Evolutionary conservation across 2,888 invertebrate species (phyloP), one percentile per base, ranked within the genome.

Genomic region (Cheilosia pagana): DNA sequence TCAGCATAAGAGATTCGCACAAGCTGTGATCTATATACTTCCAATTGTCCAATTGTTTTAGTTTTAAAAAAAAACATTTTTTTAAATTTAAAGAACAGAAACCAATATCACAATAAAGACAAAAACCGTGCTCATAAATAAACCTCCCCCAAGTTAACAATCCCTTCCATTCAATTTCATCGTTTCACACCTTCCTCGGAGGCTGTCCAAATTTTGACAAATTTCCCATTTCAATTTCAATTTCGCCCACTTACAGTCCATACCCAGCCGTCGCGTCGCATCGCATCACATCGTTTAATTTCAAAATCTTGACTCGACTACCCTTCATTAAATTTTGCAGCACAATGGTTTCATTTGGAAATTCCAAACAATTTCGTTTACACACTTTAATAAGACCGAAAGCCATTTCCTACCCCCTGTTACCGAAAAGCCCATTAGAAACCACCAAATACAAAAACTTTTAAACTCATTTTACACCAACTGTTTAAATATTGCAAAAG

Each of bases 401-500:
- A 60, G 8, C 39, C 35, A 43, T 8, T n/a, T 10, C 19, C 50
- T 16, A 59, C 39, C 28, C 41, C 6, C 48, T 3, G 19, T 21
- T 45, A 45, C 16, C 19, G 43, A 28, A 35, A 63, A 55, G 52
- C 67, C 65, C 72, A 78, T 81, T 67, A 85, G 75, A 76, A 85
- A 71, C 85, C 75, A 85, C 81, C 48, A 81, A 81, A 81, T 81
- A 79, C 65, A 71, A 45, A 81, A 85, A 85, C 81, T 85, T 85
- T 85, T 62, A 71, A 85, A 85, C 85, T 81, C 85, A 81, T 85
- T 85, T 76, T 76, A 81, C 75, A 70, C 81, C 81, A 85, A 85
- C 75, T 76, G 81, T 81, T 85, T 76, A 76, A 85, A 85, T 76
- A 85, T 85, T 81, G 68, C 71, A 81, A 71, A 81, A 85, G 85